Evolutionary conservation across 2,888 invertebrate species (phyloP).

Genomic region (Epinotia demarniana): DNA sequence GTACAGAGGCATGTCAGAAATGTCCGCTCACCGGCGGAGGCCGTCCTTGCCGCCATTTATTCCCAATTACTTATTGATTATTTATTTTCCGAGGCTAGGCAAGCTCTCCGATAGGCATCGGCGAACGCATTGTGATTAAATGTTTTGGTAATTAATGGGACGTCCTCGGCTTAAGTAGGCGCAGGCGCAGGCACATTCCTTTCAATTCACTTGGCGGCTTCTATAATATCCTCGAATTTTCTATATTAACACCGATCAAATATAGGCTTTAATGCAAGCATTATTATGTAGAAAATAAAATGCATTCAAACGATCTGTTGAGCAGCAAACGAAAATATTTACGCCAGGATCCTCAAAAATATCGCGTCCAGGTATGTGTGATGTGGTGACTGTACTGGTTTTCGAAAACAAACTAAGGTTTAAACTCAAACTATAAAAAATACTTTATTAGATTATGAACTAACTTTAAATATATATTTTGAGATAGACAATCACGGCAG

Average conservation of each 20-base stretch:
- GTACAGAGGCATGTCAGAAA: not conserved
- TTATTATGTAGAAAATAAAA: not conserved
- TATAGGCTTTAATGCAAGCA: not conserved
- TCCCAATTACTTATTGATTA: constrained; percentile 11
- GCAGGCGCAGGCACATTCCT: not conserved
- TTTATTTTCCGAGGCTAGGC: not conserved
- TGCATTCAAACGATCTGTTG: not conserved
- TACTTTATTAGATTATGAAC: not conserved
- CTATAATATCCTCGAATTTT: not conserved
- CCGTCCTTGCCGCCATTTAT: constrained; percentile 8
- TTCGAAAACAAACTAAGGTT: too few relatives aligned
- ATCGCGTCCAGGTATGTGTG: too few relatives aligned
- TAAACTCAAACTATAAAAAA: too few relatives aligned
- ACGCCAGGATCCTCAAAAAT: too few relatives aligned
- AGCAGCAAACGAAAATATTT: too few relatives aligned
- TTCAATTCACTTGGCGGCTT: not conserved
- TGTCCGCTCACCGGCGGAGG: constrained; percentile 3
- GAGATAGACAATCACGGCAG: not conserved
- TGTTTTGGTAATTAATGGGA: not conserved
- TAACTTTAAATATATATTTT: not conserved
- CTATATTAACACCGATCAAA: not conserved
- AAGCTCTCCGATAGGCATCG: not conserved
- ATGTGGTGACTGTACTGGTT: too few relatives aligned
- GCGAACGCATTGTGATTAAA: not conserved
- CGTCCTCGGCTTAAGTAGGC: not conserved